Evolutionary conservation across 2,113 vertebrate species (phyloP), one percentile per base, ranked within the genome.

Genomic region (Heterochromis multidens): DNA sequence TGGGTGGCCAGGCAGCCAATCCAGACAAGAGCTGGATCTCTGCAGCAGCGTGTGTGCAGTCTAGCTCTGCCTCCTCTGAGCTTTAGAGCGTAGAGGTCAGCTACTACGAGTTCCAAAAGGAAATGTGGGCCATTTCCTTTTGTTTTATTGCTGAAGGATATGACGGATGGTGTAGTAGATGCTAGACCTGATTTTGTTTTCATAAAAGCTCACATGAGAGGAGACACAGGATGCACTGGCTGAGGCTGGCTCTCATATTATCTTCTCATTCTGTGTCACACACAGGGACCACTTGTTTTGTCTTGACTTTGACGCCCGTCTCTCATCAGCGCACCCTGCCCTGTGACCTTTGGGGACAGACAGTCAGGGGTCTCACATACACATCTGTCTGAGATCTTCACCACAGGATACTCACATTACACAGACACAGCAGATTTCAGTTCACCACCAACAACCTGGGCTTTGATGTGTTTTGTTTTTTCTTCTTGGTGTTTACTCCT

Each of bases 91-190:
- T 2, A 81, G 61, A 83, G 79, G 85, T 92, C 87, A 81, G 67
- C 11, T 80, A 77, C 21, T 65, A 17, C 1, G 5, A 76, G 29
- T 16, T 90, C 87, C 83, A 84, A 88, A 88, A 88, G 89, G 86
- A 93, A 93, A 89, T 40, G 77, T 82, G 78, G 84, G 49, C 65
- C 43, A 72, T 88, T 94, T 92, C 80, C 91, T 89, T 87, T 54
- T 74, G 52, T 90, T 90, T 88, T 80, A 85, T 84, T 79, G 80
- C 90, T 79, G 25, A 78, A 80, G 88, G 77, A 90, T 83, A 83
- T 87, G 80, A 88, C 10, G 5, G 79, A 79, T 81, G 21, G 76
- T 46, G 61, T 31, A 61, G 61, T 60, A 89, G 78, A 92, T 37
- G 29, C 65, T 62, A 40, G 81, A 89, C 52, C 27, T 79, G 58